Base-by-base conservation (phyloP, 2,113 vertebrate genomes). In the Mesocricetus auratus region DNA sequence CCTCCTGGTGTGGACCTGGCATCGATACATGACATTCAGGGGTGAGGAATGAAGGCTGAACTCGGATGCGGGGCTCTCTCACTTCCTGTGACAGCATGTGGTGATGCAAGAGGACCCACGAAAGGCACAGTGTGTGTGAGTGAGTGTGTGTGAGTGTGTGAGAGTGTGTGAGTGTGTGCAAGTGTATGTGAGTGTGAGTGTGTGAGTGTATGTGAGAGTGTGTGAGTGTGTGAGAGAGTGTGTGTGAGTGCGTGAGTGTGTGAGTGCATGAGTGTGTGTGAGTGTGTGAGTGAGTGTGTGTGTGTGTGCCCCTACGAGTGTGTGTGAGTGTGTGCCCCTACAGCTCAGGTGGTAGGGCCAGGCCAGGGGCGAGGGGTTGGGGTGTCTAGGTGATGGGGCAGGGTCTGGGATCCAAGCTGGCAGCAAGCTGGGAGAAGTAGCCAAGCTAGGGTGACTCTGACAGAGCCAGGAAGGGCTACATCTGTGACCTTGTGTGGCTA, bases 391-490 rank as follows among this genome's bases (percentile, higher is more conserved):
- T 45, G 69, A 45, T 4, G 17, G 31, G 53, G 24, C 11, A 82
- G 62, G 0, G 0, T 4, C n/a, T 29, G 15, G 0, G 5, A 17
- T 22, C 53, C n/a, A 73, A 21, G 33, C 7, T 0, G 0, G 58
- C 5, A 31, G 7, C 29, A 9, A 56, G 74, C 31, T 17, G 12
- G 19, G 50, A 86, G 29, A 47, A 36, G 17, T 5, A 33, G 19
- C 60, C 6, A 13, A 68, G 39, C 36, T 85, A 29, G 56, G 81
- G 58, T 29, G 81, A 19, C 60, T 45, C 86, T 66, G 81, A 24
- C 15, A 31, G 7, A n/a, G n/a, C 3, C 1, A 7, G 47, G 4
- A 22, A 36, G 39, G 69, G 56, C 16, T 0, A 0, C 11, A 2
- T 56, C 64, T 29, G 7, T 53, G 66, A 12, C 47, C 74, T 42